Evolutionary conservation across 2,888 invertebrate genomes (phyloP), one percentile per base, ranked within the genome.

Genomic region (Drosophila merina): DNA sequence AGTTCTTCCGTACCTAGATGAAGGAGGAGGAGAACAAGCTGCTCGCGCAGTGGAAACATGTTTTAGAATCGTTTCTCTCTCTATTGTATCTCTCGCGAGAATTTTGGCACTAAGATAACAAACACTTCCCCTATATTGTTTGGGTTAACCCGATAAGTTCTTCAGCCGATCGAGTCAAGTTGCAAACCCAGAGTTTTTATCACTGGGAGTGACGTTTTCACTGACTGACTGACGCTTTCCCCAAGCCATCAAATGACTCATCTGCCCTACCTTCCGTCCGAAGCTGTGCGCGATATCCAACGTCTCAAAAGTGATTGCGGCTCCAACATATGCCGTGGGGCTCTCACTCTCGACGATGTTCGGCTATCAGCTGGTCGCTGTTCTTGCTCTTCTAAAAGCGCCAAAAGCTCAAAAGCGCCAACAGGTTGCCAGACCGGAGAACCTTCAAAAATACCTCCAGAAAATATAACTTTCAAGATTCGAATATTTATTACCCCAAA

Each of bases 31-130:
- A 48, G 62, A 54, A 48, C 42, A 28, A 44, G 31, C 48, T 50
- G 52, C 38, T 49, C 20, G 42, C 50, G 42, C 57, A 50, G 12
- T 9, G 12, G 14, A 67, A 69, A 68, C 50, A 44, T 44, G 68
- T 33, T 33, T 57, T 55, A 33, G 25, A 28, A 28, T 28, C 28
- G 28, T 9, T 33, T 33, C 33, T 33, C 8, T 33, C 33, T 30
- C 7, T 30, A 8, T 30, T 30, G 20, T 20, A 20, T 5, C 30
- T 33, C 33, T 33, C 33, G 33, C 33, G 6, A 5, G 28, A 28
- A 9, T 33, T 33, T 33, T 33, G 33, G 8, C 8, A 9, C 33
- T 33, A 9, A 33, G 9, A 33, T 33, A 33, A 9, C 33, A 8
- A 8, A 33, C 33, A 33, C 33, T 8, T 9, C 10, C 8, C 9